These are phyloP conservation scores for Diadophis punctatus DNA, from an alignment of 2,113 vertebrate species.

Conservation along the genomic window DNA sequence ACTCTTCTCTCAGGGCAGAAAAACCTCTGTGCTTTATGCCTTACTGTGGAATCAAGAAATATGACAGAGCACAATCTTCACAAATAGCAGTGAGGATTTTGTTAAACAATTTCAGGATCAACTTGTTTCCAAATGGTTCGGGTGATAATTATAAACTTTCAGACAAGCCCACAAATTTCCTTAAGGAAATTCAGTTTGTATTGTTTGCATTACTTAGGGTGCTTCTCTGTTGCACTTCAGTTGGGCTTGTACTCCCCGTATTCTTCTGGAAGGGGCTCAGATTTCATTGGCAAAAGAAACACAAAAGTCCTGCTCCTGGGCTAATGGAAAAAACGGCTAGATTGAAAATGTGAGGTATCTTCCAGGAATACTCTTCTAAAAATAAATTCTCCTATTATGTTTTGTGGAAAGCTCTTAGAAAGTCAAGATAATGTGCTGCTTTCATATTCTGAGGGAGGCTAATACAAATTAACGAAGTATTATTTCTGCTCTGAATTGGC, in stretches of 20 bases:
- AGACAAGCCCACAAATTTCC: not conserved
- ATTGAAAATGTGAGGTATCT: not conserved
- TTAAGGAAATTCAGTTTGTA: not conserved
- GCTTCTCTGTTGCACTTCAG: not conserved
- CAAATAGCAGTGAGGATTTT: not conserved
- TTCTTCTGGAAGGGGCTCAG: not conserved
- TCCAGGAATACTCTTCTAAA: not conserved
- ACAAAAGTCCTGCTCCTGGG: not conserved
- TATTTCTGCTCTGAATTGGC: not conserved
- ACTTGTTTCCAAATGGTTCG: not conserved
- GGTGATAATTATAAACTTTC: not conserved
- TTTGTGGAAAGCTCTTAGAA: not conserved
- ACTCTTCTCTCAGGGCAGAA: not conserved
- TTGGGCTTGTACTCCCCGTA: not conserved
- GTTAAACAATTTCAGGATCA: not conserved
- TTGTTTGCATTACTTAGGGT: not conserved
- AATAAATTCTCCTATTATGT: not conserved
- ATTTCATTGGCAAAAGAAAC: not conserved
- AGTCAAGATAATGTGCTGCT: not conserved
- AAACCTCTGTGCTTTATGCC: not conserved
- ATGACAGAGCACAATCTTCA: not conserved
- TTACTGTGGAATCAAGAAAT: not conserved
- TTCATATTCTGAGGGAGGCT: not conserved
- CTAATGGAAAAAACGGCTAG: not conserved
- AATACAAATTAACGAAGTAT: not conserved